Evolutionary conservation across 2,113 vertebrate species (phyloP), one percentile per base, ranked within the genome.

Genomic region (Crotalus helleri): DNA sequence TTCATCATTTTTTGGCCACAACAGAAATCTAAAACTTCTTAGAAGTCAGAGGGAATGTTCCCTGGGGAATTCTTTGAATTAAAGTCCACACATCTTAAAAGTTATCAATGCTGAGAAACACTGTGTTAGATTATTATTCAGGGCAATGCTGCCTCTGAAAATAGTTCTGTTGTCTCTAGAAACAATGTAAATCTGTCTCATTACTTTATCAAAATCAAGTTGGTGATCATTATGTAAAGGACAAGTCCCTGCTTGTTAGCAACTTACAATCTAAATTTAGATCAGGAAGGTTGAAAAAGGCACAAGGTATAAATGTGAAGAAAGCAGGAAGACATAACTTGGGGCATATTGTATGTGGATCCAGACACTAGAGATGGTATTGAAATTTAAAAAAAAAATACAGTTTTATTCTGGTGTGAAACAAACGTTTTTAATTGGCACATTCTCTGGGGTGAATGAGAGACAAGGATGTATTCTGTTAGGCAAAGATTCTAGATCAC

Each of bases 201-300:
- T 81, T 81, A 81, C 74, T 81, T 81, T 39, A 81, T 81, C 33
- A 44, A 81, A 81, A 81, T 81, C 74, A 44, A 81, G 74, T 81
- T 81, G 39, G 15, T 21, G 33, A 9, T 81, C 33, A 81, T 81
- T 44, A 39, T 0, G 6, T 81, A 81, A 81, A 44, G 17, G 74
- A 81, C 74, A 81, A 81, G 74, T 81, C 74, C 10, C 55, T 51
- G 58, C 61, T 61, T 69, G 58, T 33, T 88, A 53, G n/a, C 69
- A 55, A 23, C 12, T 81, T 81, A 49, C 26, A 23, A 26, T 86
- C 91, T 91, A 91, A 86, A 87, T 87, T 91, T 91, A 91, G 91
- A 87, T 87, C 81, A 24, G n/a, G 33, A 44, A 8, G 33, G 6
- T 54, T 51, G 33, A 44, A 87, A 23, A 44, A 54, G 26, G 54